These are phyloP conservation scores for Zalophus californianus DNA, from an alignment of 2,797 vertebrate species.

Conservation along the genomic window DNA sequence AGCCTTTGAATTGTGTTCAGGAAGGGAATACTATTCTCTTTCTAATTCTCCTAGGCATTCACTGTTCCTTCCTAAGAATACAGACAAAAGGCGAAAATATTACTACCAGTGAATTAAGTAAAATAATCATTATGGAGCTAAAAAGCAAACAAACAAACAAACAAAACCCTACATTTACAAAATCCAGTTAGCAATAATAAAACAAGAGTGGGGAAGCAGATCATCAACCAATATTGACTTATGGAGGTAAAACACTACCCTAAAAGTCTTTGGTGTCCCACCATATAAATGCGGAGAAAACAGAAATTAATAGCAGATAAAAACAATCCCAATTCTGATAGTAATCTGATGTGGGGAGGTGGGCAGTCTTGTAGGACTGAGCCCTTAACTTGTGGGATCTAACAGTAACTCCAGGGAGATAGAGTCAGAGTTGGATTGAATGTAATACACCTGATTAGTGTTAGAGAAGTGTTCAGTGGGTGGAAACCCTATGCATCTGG, in stretches of 20 bases:
- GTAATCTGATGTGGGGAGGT: not conserved
- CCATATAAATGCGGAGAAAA: not conserved
- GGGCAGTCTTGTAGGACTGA: not conserved
- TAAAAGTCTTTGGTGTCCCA: not conserved
- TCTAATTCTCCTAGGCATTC: constrained; percentile 66
- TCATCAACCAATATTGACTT: not conserved
- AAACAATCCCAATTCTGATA: not conserved
- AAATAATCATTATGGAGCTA: constrained; percentile 42
- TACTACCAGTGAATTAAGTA: not conserved
- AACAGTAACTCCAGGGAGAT: not conserved
- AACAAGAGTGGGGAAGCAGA: not conserved
- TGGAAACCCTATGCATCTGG: too few relatives aligned
- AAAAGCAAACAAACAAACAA: not conserved
- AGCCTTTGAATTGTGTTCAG: constrained; percentile 75
- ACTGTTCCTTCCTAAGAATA: constrained; percentile 68
- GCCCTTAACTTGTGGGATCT: not conserved
- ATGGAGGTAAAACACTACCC: not conserved
- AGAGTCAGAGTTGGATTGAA: not conserved
- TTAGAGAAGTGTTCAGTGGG: not conserved
- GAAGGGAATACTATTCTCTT: constrained; percentile 76
- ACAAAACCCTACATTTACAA: not conserved
- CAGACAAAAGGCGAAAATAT: constrained; percentile 5
- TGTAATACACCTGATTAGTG: too few relatives aligned
- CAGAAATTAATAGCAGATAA: not conserved
- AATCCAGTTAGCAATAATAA: not conserved